phyloP scores from a whole-genome alignment of 2,888 invertebrate species.

The Himalopsyche kuldschensis region DNA sequence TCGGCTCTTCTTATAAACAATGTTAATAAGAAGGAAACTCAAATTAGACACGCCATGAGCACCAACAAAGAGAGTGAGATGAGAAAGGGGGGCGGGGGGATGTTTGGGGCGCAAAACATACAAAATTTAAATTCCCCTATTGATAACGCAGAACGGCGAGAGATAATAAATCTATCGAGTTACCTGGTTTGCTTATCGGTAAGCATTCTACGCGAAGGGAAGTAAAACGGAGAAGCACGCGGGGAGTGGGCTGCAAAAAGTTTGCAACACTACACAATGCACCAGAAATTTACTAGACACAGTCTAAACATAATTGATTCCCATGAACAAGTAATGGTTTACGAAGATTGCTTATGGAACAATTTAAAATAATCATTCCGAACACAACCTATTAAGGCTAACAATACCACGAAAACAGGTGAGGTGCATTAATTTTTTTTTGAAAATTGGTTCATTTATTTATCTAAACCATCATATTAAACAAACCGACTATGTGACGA shows the following conservation, averaged over 20 bases:
- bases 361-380: not conserved
- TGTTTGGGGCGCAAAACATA: not conserved
- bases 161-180: constrained; percentile 3
- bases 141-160: constrained; percentile 2
- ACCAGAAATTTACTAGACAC: not conserved
- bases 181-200: constrained; percentile 4
- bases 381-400: too few relatives aligned
- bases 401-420: too few relatives aligned
- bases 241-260: not conserved
- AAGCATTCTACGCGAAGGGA: not conserved
- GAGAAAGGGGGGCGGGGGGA: not conserved
- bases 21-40: constrained; percentile 1
- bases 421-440: too few relatives aligned
- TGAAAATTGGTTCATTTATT: too few relatives aligned
- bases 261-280: not conserved
- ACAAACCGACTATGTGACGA: too few relatives aligned
- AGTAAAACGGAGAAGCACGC: not conserved
- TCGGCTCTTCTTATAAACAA: not conserved
- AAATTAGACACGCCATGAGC: constrained; percentile 6
- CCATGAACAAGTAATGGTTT: too few relatives aligned
- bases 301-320: too few relatives aligned
- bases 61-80: not conserved
- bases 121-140: constrained; percentile 1
- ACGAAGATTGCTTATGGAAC: not conserved
- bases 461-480: too few relatives aligned